Evolutionary conservation across 2,888 invertebrate genomes (phyloP), one percentile per base, ranked within the genome.

Genomic region (Teleogryllus oceanicus): DNA sequence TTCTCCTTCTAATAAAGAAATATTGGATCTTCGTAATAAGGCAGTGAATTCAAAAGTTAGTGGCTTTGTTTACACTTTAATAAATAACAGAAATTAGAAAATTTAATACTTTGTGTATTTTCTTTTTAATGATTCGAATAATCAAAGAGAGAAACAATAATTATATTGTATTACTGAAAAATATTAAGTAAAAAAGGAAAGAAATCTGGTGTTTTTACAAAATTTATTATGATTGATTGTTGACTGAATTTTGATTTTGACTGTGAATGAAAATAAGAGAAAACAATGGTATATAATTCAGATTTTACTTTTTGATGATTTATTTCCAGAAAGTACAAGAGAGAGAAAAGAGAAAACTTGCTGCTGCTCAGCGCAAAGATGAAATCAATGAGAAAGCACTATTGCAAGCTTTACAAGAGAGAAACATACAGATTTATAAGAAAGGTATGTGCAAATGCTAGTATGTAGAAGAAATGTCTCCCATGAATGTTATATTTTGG

Each of bases 1-100:
- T n/a, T 87, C 91, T 78, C 86, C 89, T 0, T 88, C 89, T 16
- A 89, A 93, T 83, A 88, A 89, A 83, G 90, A 90, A 78, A 88
- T 91, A 1, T 84, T 88, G 75, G 88, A 89, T 11, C 84, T 93
- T 24, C 87, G 90, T 83, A 87, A 88, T 78, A 89, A 90, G 80
- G 90, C 91, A 79, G 86, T 89, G 37, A 86, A 86, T 81, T 86
- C 86, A 77, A 87, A 88, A 86, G 90, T 90, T 86, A 84, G n/a
- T 12, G 37, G 10, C 16, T 76, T 16, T 2, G 4, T 20, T n/a
- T n/a, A 20, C 8, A n/a, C 5, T 74, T 74, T 74, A 8, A 74
- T 11, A 18, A 4, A 74, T 18, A 74, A 11, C 11, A n/a, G 1
- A n/a, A 74, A 74, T n/a, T 74, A 10, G n/a, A 74, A 20, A n/a